Percentiles rank a stretch among this genome's conserved stretches.
phyloP scores from a whole-genome alignment of 2,113 vertebrate species.

The Sminthopsis crassicaudata region DNA sequence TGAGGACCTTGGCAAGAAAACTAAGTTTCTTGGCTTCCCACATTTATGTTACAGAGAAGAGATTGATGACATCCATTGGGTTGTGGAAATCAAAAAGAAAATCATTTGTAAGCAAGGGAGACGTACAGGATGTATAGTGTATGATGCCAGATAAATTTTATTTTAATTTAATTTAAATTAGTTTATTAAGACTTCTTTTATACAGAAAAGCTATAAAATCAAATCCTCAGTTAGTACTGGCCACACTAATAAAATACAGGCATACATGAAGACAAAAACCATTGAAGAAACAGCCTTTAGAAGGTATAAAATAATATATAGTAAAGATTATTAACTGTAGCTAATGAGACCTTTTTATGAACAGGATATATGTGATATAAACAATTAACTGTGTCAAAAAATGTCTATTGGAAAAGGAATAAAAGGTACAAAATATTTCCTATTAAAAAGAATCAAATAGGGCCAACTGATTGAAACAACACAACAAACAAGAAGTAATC shows the following conservation, averaged over 20 bases:
- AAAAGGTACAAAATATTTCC: neutral
- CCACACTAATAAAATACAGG: neutral
- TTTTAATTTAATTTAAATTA: too few species aligned
- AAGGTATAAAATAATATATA: too few species aligned
- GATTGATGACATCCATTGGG: neutral
- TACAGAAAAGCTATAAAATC: neutral
- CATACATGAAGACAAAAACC: neutral
- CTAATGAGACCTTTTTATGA: too few species aligned
- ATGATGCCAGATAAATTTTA: neutral
- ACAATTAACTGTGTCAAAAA: neutral
- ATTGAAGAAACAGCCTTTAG: neutral
- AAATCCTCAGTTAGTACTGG: neutral
- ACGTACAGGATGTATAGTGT: neutral
- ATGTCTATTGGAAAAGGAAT: neutral
- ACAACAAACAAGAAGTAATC: too few species aligned
- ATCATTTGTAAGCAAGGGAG: neutral
- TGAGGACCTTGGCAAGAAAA: neutral
- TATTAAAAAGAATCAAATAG: neutral
- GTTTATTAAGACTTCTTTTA: neutral
- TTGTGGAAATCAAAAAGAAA: neutral
- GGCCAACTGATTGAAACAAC: too few species aligned
- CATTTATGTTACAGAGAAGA: neutral
- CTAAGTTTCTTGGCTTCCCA: neutral
- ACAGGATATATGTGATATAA: neutral
- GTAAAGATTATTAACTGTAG: too few species aligned